Percentiles rank a stretch among this genome's conserved stretches.
Conservation (phyloP, 2,888 invertebrate genomes). For the Argyresthia goedartella region DNA sequence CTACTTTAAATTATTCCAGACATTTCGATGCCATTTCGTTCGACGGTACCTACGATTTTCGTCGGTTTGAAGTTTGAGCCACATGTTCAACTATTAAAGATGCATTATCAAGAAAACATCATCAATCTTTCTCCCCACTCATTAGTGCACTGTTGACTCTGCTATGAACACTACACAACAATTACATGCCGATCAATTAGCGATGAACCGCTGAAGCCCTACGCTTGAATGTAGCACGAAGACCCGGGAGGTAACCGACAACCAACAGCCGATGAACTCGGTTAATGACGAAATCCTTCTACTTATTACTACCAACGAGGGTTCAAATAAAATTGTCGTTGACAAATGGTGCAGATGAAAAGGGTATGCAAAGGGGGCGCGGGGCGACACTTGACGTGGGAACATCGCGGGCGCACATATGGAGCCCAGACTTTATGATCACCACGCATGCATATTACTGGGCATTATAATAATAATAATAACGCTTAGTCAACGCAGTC, state of each 20-base stretch:
- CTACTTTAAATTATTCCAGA: too few species aligned
- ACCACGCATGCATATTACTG: constrained; percentile 43
- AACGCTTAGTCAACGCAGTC: constrained; percentile 40
- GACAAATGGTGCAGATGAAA: constrained; percentile 42
- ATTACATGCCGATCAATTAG: constrained; percentile 59
- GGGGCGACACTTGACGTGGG: constrained; percentile 43
- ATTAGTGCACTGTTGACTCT: neutral
- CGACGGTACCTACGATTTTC: too few species aligned
- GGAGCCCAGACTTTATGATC: constrained; percentile 60
- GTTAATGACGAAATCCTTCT: constrained; percentile 13
- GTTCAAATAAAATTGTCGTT: constrained; percentile 36
- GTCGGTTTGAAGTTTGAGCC: neutral
- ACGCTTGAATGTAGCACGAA: constrained; percentile 43
- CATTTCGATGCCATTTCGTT: too few species aligned
- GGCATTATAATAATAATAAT: constrained; percentile 54
- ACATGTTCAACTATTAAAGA: neutral
- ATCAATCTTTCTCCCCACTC: too few species aligned
- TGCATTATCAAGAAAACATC: neutral
- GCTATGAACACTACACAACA: constrained; percentile 40
- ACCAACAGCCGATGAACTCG: constrained; percentile 31
- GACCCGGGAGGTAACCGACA: constrained; percentile 52
- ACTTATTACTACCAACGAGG: constrained; percentile 16
- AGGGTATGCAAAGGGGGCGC: constrained; percentile 23
- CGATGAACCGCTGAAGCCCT: constrained; percentile 52
- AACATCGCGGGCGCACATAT: constrained; percentile 54